These are phyloP conservation scores for Avahi laniger DNA, from an alignment of 2,797 vertebrate species.

Conservation along the genomic window DNA sequence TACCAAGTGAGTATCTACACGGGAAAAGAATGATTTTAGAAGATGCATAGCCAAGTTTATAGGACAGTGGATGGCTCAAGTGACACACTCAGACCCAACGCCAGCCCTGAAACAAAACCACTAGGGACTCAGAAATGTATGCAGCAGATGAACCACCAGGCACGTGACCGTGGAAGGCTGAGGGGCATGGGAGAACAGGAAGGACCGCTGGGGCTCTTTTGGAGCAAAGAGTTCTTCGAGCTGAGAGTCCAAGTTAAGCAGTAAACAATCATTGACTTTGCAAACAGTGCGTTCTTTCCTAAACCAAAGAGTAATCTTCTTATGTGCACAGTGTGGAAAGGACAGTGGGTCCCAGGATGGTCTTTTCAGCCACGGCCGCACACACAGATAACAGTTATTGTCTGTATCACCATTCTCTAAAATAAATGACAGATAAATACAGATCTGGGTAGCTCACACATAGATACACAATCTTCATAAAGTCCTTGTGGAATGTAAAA, in stretches of 20 bases:
- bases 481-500: conserved; percentile 59
- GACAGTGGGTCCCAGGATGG: conserved; percentile 65
- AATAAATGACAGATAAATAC: conserved; percentile 61
- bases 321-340: conserved; percentile 62
- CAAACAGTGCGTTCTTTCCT: conserved; percentile 44
- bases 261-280: conserved; percentile 61
- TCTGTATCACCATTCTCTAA: conserved; percentile 33
- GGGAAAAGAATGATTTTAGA: neutral
- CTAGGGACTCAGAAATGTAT: neutral
- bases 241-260: conserved; percentile 23
- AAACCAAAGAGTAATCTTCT: conserved; percentile 64
- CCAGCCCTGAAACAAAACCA: neutral
- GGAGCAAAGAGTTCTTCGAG: neutral
- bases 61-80: neutral
- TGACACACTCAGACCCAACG: neutral
- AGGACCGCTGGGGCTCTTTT: neutral
- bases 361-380: neutral
- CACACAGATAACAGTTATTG: conserved; percentile 49
- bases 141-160: neutral
- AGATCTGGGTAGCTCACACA: conserved; percentile 1
- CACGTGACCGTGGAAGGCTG: rapidly evolving
- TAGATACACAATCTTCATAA: neutral
- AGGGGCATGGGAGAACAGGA: neutral
- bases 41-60: neutral
- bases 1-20: neutral